Percentiles rank a stretch among this genome's conserved stretches.
Conservation (phyloP, 2,113 vertebrate genomes). For the Gymnocephalus cernua region DNA sequence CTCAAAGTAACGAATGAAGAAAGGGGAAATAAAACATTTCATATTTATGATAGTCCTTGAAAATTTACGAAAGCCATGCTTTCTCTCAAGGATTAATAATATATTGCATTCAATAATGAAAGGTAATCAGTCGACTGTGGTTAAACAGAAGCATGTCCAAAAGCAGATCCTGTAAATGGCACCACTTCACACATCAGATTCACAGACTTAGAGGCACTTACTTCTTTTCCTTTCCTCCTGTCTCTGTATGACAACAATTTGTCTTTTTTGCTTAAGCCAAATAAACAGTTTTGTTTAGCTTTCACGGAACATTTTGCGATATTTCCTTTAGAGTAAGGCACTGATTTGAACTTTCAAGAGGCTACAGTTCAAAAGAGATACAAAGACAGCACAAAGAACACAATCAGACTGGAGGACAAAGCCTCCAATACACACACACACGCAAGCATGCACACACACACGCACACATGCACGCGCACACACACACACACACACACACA, state of each 20-base stretch:
- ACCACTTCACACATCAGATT: constrained; percentile 36
- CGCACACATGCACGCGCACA: constrained; percentile 9
- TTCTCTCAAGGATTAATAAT: constrained; percentile 77
- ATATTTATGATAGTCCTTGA: constrained; percentile 80
- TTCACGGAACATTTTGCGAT: constrained; percentile 27
- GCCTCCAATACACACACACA: not conserved
- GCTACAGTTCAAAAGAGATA: constrained; percentile 18
- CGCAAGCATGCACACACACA: constrained; percentile 6
- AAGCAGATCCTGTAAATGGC: constrained; percentile 41
- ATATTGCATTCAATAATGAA: constrained; percentile 76
- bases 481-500: constrained; percentile 7
- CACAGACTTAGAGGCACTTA: constrained; percentile 19
- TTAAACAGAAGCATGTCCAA: constrained; percentile 59
- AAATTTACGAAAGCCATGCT: constrained; percentile 61
- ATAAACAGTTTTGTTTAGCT: constrained; percentile 17
- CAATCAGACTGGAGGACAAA: constrained; percentile 39
- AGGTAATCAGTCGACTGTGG: constrained; percentile 74
- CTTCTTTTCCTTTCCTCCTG: constrained; percentile 23
- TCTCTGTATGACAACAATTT: constrained; percentile 24
- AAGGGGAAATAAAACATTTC: constrained; percentile 68
- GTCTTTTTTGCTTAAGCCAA: constrained; percentile 31
- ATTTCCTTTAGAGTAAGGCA: constrained; percentile 10
- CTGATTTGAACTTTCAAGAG: constrained; percentile 8
- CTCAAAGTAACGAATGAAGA: constrained; percentile 71
- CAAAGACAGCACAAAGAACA: constrained; percentile 32